phyloP scores from a whole-genome alignment of 2,888 invertebrate species.

The Drosophila parthenogenetica region DNA sequence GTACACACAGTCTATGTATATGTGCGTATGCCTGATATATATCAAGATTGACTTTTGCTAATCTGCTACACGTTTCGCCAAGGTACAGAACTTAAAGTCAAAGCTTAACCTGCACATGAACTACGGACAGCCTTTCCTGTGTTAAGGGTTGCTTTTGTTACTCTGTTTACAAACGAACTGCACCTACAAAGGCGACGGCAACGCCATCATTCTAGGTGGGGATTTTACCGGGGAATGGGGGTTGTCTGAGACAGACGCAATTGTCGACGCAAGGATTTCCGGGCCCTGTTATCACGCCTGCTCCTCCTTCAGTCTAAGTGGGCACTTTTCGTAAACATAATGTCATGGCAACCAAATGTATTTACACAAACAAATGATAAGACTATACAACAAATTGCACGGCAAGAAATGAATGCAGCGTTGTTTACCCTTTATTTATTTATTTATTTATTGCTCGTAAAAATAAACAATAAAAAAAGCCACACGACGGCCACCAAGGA shows the following conservation, averaged over 20 bases:
- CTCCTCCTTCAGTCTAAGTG: constrained; percentile 47
- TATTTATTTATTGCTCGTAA: constrained; percentile 56
- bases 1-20: constrained; percentile 2
- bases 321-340: constrained; percentile 42
- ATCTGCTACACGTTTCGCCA: constrained; percentile 44
- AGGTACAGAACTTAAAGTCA: constrained; percentile 49
- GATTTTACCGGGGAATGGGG: constrained; percentile 47
- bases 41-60: constrained; percentile 56
- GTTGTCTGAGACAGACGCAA: constrained; percentile 40
- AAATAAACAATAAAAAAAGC: constrained; percentile 41
- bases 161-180: constrained; percentile 60
- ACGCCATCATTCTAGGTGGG: constrained; percentile 28
- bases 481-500: constrained; percentile 43
- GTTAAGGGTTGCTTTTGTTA: constrained; percentile 64
- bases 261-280: constrained; percentile 65
- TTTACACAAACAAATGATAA: constrained; percentile 58
- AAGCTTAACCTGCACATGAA: constrained; percentile 69
- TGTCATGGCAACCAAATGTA: constrained; percentile 63
- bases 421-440: constrained; percentile 27
- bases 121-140: constrained; percentile 47
- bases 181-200: constrained; percentile 58
- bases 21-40: constrained; percentile 5
- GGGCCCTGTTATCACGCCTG: constrained; percentile 56
- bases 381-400: constrained; percentile 37
- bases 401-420: constrained; percentile 41